Base-by-base conservation (phyloP, 2,797 vertebrate genomes). In the Pachyuromys duprasi region DNA sequence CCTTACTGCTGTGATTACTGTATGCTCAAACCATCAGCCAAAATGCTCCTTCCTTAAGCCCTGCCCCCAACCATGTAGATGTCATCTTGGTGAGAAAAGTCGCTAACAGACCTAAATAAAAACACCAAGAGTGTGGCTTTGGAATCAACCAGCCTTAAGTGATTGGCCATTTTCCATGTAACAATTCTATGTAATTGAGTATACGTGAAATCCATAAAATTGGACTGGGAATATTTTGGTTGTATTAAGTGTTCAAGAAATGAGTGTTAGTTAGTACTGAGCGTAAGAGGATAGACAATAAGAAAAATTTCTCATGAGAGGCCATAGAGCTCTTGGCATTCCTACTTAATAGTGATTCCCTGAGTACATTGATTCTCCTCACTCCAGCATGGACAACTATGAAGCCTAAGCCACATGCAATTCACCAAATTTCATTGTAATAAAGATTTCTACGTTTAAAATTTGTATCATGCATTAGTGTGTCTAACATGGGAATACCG, bases 291-390 rank as follows among this genome's bases (percentile, higher is more conserved):
- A 2, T 20, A 24, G 33, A 18, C 14, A n/a, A 78, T 14, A 84
- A 63, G 86, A 24, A 79, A 49, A n/a, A 17, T 3, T 14, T 13
- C 1, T 28, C 9, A 18, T 3, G 0, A 14, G 39, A 55, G 62
- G 31, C 22, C 45, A 5, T 55, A 36, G 22, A 17, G 11, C 2
- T 8, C 5, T 42, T 26, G 62, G 45, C 8, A 8, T 0, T 0
- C 42, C 0, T 63, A n/a, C 49, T 36, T 88, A 2, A 17, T 4
- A 33, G 39, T 22, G 33, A 14, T 24, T 49, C 36, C 3, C 9
- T 14, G 2, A 22, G 31, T 2, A 67, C 2, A 2, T 3, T 6
- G 74, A 95, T 6, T 62, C 9, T 72, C 12, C 69, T 49, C 22
- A 13, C 8, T 8, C 1, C 31, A n/a, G 17, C n/a, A 53, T 62